Evolutionary conservation across 2,888 invertebrate species (phyloP).

Genomic region (Apamea epomidion): DNA sequence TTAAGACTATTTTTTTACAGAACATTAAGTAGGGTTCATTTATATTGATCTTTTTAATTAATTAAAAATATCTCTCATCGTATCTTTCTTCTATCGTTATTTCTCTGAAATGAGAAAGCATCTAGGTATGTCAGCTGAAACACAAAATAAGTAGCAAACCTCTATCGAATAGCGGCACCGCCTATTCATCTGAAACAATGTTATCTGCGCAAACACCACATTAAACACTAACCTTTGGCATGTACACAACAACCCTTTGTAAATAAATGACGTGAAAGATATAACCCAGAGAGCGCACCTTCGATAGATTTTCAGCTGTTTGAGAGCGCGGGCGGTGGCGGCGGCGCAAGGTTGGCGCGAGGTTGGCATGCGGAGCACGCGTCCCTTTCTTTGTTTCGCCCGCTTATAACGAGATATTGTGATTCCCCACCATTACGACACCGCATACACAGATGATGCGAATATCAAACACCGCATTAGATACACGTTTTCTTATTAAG

Average conservation of each 20-base stretch:
- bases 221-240: conserved; percentile 58
- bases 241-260: conserved; percentile 59
- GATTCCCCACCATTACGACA: conserved; percentile 87
- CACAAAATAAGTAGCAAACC: conserved; percentile 34
- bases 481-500: conserved; percentile 89
- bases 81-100: too few species aligned
- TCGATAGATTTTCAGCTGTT: conserved; percentile 73
- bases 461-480: conserved; percentile 88
- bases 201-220: conserved; percentile 58
- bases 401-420: conserved; percentile 90
- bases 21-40: conserved; percentile 11
- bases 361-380: conserved; percentile 83
- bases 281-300: conserved; percentile 63
- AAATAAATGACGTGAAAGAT: conserved; percentile 69
- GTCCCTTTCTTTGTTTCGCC: conserved; percentile 87
- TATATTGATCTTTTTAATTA: conserved; percentile 5
- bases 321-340: conserved; percentile 55
- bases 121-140: not conserved
- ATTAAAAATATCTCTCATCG: too few species aligned
- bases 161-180: conserved; percentile 23
- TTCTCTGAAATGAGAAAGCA: not conserved
- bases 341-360: conserved; percentile 23
- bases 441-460: conserved; percentile 86
- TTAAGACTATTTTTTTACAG: conserved; percentile 16
- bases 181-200: conserved; percentile 50